phyloP scores from a whole-genome alignment of 2,113 vertebrate genomes.

The Urocynchramus pylzowi region DNA sequence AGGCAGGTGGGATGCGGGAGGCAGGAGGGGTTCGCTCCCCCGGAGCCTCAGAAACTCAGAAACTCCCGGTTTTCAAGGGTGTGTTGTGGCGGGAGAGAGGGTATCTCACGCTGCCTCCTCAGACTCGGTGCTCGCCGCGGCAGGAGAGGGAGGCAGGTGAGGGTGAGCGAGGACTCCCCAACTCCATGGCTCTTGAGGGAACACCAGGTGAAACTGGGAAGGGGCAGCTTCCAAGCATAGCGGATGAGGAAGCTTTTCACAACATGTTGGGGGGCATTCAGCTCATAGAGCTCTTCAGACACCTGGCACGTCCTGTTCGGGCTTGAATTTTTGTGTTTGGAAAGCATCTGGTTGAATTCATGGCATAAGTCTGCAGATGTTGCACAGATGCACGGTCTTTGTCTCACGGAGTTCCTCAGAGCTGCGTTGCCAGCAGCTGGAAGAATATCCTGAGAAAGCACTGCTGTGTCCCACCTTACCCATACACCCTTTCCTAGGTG shows the following conservation, averaged over 20 bases:
- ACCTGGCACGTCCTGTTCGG: fast-evolving
- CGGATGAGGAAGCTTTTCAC: background rate
- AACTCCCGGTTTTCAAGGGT: fast-evolving
- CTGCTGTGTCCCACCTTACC: background rate
- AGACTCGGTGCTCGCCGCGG: too few species aligned
- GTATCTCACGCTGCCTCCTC: fast-evolving
- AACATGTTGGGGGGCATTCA: fast-evolving
- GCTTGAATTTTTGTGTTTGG: background rate
- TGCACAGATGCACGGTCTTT: fast-evolving
- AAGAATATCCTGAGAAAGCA: background rate
- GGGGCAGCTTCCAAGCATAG: background rate
- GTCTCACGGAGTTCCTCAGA: background rate
- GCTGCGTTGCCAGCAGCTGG: fast-evolving
- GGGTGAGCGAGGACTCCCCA: background rate
- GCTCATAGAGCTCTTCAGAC: fast-evolving
- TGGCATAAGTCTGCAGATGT: background rate
- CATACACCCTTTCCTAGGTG: fast-evolving
- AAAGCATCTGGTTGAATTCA: background rate
- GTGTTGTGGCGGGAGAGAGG: fast-evolving
- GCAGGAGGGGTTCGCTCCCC: background rate
- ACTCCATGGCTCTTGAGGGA: fast-evolving
- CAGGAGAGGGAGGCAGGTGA: background rate
- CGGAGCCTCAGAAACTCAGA: background rate
- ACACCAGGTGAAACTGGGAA: background rate
- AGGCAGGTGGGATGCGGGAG: background rate